These are phyloP conservation scores for Tetragnatha versicolor DNA, from an alignment of 1,140 invertebrate genomes.

Conservation along the genomic window DNA sequence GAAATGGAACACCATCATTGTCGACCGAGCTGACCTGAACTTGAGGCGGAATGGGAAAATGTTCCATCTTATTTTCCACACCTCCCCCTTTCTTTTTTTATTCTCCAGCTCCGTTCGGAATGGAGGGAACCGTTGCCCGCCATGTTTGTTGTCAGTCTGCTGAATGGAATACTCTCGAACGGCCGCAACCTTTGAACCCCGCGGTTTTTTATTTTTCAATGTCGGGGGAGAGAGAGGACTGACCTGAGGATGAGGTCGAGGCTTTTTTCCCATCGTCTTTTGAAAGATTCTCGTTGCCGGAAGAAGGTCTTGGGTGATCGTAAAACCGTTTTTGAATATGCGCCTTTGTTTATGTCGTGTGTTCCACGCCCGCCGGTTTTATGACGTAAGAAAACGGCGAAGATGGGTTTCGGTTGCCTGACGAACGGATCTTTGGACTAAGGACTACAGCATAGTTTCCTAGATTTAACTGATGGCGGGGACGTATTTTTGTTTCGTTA, in stretches of 20 bases:
- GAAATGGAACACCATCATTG: too few relatives aligned
- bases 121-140: conserved; percentile 26
- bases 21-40: not conserved
- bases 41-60: not conserved
- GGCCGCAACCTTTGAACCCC: conserved; percentile 12
- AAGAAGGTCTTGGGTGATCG: too few relatives aligned
- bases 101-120: not conserved
- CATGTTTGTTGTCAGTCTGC: conserved; percentile 11
- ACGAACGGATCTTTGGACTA: too few relatives aligned
- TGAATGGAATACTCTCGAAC: conserved; percentile 7
- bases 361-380: too few relatives aligned
- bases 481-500: too few relatives aligned
- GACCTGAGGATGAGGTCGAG: not conserved
- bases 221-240: not conserved
- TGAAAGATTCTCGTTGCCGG: too few relatives aligned
- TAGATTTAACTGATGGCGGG: too few relatives aligned
- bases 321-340: too few relatives aligned
- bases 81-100: not conserved
- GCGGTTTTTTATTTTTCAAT: conserved; percentile 22
- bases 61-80: not conserved
- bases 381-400: too few relatives aligned
- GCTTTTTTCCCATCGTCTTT: conserved; percentile 26
- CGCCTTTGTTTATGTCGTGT: too few relatives aligned
- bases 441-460: too few relatives aligned
- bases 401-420: too few relatives aligned